Conservation (phyloP, 2,797 vertebrate species). For the Loris lydekkerianus region DNA sequence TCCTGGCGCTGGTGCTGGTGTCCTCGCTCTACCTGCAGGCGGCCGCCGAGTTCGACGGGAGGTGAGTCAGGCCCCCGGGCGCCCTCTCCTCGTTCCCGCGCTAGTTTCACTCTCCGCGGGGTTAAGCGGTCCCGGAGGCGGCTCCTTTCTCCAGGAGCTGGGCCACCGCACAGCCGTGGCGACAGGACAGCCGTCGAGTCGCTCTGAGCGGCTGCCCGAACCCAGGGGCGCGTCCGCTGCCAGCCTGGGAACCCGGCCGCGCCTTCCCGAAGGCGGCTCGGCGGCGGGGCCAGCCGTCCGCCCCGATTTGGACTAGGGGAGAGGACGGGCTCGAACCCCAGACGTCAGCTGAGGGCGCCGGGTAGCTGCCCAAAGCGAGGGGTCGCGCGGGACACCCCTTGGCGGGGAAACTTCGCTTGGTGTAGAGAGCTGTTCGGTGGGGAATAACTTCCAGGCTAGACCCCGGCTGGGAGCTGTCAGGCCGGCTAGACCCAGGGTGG, state of each 20-base stretch:
- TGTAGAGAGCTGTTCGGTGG: background rate
- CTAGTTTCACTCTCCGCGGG: background rate
- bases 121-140: background rate
- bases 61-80: slow-evolving; percentile 88
- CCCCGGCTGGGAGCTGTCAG: background rate
- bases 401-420: background rate
- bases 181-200: background rate
- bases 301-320: background rate
- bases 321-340: background rate
- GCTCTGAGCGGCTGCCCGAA: background rate
- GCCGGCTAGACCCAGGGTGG: background rate
- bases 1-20: slow-evolving; percentile 89
- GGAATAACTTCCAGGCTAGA: background rate
- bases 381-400: background rate
- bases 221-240: no score
- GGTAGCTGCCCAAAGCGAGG: background rate
- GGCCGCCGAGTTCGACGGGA: slow-evolving; percentile 94
- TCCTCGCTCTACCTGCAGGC: slow-evolving; percentile 90
- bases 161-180: background rate
- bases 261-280: background rate
- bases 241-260: background rate
- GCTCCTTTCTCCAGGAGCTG: background rate
- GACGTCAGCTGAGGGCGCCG: background rate
- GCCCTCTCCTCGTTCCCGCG: background rate
- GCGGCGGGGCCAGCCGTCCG: background rate